Base-by-base conservation (phyloP, 2,888 invertebrate genomes). In the Agelastica alni region DNA sequence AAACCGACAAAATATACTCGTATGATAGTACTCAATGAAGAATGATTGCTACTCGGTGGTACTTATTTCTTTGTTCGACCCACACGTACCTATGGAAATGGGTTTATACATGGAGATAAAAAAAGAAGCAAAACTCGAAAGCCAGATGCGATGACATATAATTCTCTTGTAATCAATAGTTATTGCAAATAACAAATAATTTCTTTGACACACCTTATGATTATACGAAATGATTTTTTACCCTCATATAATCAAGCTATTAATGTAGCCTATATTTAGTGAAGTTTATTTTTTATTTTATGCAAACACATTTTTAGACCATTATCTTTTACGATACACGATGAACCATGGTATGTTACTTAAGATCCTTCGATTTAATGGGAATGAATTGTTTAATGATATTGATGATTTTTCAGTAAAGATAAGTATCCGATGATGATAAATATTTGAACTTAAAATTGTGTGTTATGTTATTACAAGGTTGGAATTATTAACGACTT, bases 161-260 rank as follows among this genome's bases (percentile, higher is more conserved):
- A 68, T 69, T 68, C 64, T 53, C 61, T 55, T 67, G 63, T 66
- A 67, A 67, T 69, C 67, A 67, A 69, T 69, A 68, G 63, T 55
- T 64, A 59, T 63, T 67, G 61, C 67, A 68, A 69, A 69, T 67
- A 65, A 66, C 64, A 61, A 69, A 69, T 68, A 69, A 69, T 67
- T 68, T 62, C 64, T 63, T 58, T 61, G 53, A 61, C 58, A 63
- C 59, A 63, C 65, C 64, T 61, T 61, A 64, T 66, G 62, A 59
- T 59, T 56, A 59, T 41, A 47, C 31, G 48, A 52, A 55, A 55
- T 42, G 28, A 46, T 51, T 55, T 52, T 47, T 51, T 51, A 51
- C 51, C 51, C 46, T 55, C 46, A 37, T 51, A 47, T 51, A 51
- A 47, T 56, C 51, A 37, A 26, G 51, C 46, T 37, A 56, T 56